Percentiles rank a stretch among this genome's conserved stretches.
phyloP scores from a whole-genome alignment of 2,797 vertebrate species.

The Emys orbicularis region DNA sequence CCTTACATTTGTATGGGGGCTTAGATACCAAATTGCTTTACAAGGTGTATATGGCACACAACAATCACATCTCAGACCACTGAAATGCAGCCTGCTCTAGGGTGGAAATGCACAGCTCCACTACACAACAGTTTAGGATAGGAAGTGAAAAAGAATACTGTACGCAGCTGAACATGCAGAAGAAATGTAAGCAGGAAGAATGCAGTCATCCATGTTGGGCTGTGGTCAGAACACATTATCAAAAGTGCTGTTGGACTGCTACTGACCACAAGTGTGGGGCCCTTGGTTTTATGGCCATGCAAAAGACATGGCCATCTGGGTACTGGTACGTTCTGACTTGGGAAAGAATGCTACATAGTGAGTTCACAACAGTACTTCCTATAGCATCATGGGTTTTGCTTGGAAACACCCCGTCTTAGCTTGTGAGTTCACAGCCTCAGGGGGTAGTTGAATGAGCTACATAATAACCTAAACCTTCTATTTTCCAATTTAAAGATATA shows the following conservation, averaged over 20 bases:
- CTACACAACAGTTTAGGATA: not conserved
- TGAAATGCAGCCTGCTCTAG: rapidly evolving
- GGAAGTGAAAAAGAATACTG: not conserved
- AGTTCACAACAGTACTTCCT: not conserved
- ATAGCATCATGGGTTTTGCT: not conserved
- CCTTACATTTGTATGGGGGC: not conserved
- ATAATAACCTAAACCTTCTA: not conserved
- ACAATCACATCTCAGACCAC: not conserved
- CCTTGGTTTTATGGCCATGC: rapidly evolving
- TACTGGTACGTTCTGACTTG: not conserved
- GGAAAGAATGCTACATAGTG: not conserved
- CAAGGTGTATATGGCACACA: not conserved
- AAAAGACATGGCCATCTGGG: not conserved
- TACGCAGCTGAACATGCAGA: not conserved
- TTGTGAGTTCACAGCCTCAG: not conserved
- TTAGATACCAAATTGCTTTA: not conserved
- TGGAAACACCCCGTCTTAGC: not conserved
- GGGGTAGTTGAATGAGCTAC: not conserved
- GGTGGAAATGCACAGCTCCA: rapidly evolving
- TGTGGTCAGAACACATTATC: not conserved
- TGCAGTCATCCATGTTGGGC: rapidly evolving
- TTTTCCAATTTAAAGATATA: not conserved
- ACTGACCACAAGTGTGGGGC: not conserved
- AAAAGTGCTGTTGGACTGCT: not conserved
- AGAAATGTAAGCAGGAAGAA: not conserved